Evolutionary conservation across 2,113 vertebrate genomes (phyloP), one percentile per base, ranked within the genome.

Genomic region (Clarias macrocephalus): DNA sequence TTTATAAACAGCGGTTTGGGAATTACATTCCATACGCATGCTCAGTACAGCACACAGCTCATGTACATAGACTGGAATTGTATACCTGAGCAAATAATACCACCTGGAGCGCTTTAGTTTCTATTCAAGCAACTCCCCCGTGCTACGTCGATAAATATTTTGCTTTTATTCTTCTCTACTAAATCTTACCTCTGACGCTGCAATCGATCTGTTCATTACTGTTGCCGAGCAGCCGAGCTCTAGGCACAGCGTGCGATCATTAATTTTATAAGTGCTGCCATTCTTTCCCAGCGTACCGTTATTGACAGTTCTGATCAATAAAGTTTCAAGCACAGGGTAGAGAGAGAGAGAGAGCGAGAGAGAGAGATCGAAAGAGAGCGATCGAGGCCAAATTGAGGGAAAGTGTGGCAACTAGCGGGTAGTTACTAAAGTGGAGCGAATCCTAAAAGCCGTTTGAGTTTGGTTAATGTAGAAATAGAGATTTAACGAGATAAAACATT

Each of bases 271-370:
- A 88, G 75, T 48, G 57, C 86, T 73, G 59, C 72, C 84, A 60
- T 83, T 85, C 66, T 75, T 79, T 83, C 86, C 80, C 79, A n/a
- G 62, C 80, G 13, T 80, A 66, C 60, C 42, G 21, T 72, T 86
- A 86, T 89, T 83, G 85, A 89, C 87, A 65, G 60, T 52, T 73
- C 10, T 25, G 42, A 88, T 86, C 86, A 79, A 89, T 89, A 87
- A 57, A 57, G 13, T 68, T 83, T 88, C 56, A 54, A 65, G 84
- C 56, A 13, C 42, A 65, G n/a, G 4, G 37, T 23, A 25, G 76
- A 54, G 18, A 21, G 70, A 57, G 60, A 28, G 42, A 7, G 48
- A 42, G 42, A 42, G 42, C 3, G 42, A 42, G 42, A 42, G 42
- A 48, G 6, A 42, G 42, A 42, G 42, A 42, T 48, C 48, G 76